These are phyloP conservation scores for Lomographa bimaculata DNA, from an alignment of 2,888 invertebrate genomes.

Conservation along the genomic window DNA sequence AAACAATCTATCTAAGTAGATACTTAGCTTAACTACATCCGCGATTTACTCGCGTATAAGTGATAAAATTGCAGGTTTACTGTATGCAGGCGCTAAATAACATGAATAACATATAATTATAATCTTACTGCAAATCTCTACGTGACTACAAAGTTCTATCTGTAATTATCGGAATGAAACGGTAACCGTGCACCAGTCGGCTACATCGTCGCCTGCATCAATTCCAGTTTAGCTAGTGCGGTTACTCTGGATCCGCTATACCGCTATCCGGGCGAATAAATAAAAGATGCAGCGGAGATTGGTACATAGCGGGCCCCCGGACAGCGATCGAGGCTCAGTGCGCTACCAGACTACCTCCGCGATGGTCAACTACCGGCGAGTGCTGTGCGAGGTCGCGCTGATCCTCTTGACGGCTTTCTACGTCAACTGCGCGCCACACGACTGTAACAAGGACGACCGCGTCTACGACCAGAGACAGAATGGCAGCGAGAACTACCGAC, in stretches of 20 bases:
- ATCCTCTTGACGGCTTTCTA: slow-evolving; percentile 41
- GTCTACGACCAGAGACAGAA: slow-evolving; percentile 90
- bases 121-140: slow-evolving; percentile 5
- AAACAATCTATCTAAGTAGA: too few species aligned
- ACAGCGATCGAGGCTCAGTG: slow-evolving; percentile 61
- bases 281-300: slow-evolving; percentile 77
- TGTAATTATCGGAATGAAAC: slow-evolving; percentile 28
- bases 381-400: slow-evolving; percentile 65
- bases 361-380: slow-evolving; percentile 80
- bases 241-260: slow-evolving; percentile 61
- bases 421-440: slow-evolving; percentile 47
- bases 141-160: slow-evolving; percentile 5
- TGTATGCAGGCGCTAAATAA: neutral
- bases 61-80: neutral
- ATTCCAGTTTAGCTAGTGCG: slow-evolving; percentile 72
- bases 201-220: slow-evolving; percentile 50
- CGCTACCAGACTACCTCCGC: slow-evolving; percentile 54
- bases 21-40: too few species aligned
- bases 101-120: neutral
- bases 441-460: slow-evolving; percentile 35
- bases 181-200: slow-evolving; percentile 23
- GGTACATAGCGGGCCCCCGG: slow-evolving; percentile 69
- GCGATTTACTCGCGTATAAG: too few species aligned
- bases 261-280: slow-evolving; percentile 81
- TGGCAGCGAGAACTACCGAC: slow-evolving; percentile 88